Base-by-base conservation (phyloP, 2,888 invertebrate genomes). In the Rhorus exstirpatorius region DNA sequence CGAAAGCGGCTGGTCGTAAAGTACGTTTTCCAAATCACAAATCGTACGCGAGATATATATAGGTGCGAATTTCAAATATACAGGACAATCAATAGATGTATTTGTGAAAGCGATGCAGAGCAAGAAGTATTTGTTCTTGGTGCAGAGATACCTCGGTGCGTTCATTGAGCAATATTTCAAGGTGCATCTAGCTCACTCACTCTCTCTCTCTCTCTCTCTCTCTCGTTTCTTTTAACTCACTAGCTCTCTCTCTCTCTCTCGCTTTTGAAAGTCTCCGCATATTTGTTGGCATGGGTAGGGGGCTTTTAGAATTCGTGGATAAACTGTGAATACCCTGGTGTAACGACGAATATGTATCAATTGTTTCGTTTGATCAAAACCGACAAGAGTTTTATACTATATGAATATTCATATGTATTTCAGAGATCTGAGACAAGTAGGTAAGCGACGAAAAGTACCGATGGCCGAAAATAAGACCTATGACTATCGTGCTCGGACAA, bases 151-250 rank as follows among this genome's bases (percentile, higher is more conserved):
- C 17, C 19, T 51, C 49, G 35, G 46, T 44, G 68, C 70, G 58
- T 77, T 77, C 67, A 81, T 77, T 77, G 60, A 76, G 71, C 71
- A 71, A 67, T 77, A 81, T 81, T 72, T 51, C 61, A 77, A 72
- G 60, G 77, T 65, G 51, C 46, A 77, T 77, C 67, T 44, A 31
- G 7, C 72, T 71, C 41, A 8, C 51, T 67, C 31, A 19, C 24
- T 31, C 41, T 26, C 44, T 38, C 26, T 55, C 35, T 55, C 49
- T 31, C 46, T 31, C 58, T 41, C 70, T 10, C 41, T 70, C 24
- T 4, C 14, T 6, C 17, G 49, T 60, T 17, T 14, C 7, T 14
- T n/a, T n/a, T n/a, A n/a, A n/a, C n/a, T n/a, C n/a, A n/a, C 67
- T 44, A 31, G 7, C 72, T 71, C 41, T 6, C 51, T 67, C 31